phyloP scores from a whole-genome alignment of 2,113 vertebrate genomes.

The Corythoichthys haematopterus region DNA sequence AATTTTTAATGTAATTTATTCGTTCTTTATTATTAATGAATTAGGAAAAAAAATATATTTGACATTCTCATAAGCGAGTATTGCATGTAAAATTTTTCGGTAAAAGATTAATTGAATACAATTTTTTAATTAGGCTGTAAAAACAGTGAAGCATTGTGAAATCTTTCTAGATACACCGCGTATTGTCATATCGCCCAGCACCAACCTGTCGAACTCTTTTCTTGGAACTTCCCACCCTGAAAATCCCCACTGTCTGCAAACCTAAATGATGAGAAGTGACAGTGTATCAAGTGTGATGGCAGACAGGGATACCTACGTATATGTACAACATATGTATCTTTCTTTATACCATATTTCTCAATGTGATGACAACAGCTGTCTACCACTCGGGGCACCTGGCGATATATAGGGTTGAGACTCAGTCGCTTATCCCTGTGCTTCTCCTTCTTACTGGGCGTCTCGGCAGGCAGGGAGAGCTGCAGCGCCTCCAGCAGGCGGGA shows the following conservation, averaged over 20 bases:
- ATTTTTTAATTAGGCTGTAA: too few species aligned
- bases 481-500: conserved; percentile 93
- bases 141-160: too few species aligned
- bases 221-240: conserved; percentile 97
- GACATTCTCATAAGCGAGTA: too few species aligned
- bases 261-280: conserved; percentile 64
- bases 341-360: conserved; percentile 87
- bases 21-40: too few species aligned
- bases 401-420: conserved; percentile 96
- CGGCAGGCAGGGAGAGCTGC: conserved; percentile 91
- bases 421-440: conserved; percentile 92
- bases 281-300: neutral
- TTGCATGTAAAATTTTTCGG: too few species aligned
- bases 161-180: too few species aligned
- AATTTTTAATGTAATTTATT: too few species aligned
- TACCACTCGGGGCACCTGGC: conserved; percentile 93
- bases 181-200: too few species aligned
- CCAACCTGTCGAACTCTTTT: conserved; percentile 95
- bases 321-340: neutral
- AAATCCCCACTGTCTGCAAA: conserved; percentile 96
- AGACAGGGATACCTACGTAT: too few species aligned
- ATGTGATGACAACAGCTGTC: conserved; percentile 98
- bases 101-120: too few species aligned
- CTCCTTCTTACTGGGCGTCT: conserved; percentile 88
- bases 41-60: too few species aligned